Evolutionary conservation across 2,113 vertebrate species (phyloP).

Genomic region (Lampris megalopsis): DNA sequence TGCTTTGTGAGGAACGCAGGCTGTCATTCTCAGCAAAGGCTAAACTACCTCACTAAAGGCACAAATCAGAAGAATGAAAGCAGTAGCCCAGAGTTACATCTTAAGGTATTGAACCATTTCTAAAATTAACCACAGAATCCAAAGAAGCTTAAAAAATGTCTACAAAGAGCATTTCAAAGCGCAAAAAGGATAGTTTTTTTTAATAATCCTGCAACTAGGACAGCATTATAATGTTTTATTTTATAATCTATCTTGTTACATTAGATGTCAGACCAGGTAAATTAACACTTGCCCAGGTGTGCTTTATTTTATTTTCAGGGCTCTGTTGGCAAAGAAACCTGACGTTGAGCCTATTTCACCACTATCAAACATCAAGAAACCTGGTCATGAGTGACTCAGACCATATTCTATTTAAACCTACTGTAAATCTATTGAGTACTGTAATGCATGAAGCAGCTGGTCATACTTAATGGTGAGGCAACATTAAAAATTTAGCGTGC

Average conservation of each 20-base stretch:
- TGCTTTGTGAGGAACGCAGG: slow-evolving; percentile 4
- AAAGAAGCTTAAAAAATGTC: slow-evolving; percentile 11
- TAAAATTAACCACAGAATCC: background rate
- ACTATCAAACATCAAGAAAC: no score
- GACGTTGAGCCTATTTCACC: no score
- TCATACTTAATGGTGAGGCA: no score
- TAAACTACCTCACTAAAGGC: background rate
- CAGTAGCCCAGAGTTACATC: slow-evolving; percentile 6
- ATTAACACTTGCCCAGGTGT: no score
- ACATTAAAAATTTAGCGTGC: no score
- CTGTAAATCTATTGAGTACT: no score
- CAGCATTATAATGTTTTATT: background rate
- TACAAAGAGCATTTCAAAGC: slow-evolving; percentile 9
- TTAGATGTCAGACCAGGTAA: no score
- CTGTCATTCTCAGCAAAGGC: slow-evolving; percentile 33
- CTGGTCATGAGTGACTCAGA: no score
- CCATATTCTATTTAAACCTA: no score
- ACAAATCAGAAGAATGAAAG: slow-evolving; percentile 25
- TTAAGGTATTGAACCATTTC: slow-evolving; percentile 30
- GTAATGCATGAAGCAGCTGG: no score
- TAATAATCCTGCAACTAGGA: background rate
- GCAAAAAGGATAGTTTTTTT: slow-evolving; percentile 1
- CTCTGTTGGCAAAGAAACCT: no score
- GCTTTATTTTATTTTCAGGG: no score
- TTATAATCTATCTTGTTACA: background rate